phyloP scores from a whole-genome alignment of 30 jellyfish, hydroid and myxozoan species.

The Pseudorhiza aurosa region DNA sequence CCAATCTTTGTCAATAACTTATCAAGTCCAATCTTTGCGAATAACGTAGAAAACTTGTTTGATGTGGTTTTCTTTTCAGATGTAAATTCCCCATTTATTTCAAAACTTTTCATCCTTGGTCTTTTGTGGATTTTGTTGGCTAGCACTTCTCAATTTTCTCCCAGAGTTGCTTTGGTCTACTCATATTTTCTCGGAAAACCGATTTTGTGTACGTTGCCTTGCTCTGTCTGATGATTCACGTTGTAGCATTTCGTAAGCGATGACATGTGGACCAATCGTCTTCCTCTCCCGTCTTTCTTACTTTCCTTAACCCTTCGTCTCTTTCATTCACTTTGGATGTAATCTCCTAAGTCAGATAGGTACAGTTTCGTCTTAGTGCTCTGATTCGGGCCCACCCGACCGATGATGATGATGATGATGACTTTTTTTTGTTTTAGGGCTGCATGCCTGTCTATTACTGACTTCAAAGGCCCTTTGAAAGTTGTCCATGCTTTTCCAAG shows the following conservation, averaged over 20 bases:
- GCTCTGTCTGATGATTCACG: slow-evolving; percentile 28
- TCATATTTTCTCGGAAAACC: slow-evolving; percentile 15
- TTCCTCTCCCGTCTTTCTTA: slow-evolving; percentile 39
- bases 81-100: slow-evolving; percentile 49
- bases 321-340: slow-evolving; percentile 44
- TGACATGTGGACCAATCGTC: slow-evolving; percentile 50
- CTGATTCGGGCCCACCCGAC: too few species aligned
- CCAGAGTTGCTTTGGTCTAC: slow-evolving; percentile 34
- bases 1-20: not conserved
- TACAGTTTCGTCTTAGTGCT: slow-evolving; percentile 40
- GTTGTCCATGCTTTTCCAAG: too few species aligned
- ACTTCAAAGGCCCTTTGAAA: too few species aligned
- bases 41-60: not conserved
- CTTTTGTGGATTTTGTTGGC: slow-evolving; percentile 37
- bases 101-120: slow-evolving; percentile 26
- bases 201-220: slow-evolving; percentile 36
- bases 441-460: too few species aligned
- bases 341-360: slow-evolving; percentile 46
- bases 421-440: too few species aligned
- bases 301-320: slow-evolving; percentile 40
- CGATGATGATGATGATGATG: too few species aligned
- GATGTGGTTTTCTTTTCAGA: slow-evolving; percentile 19
- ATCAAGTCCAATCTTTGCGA: not conserved
- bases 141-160: slow-evolving; percentile 16
- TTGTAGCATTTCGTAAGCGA: slow-evolving; percentile 33